These are phyloP conservation scores for Tricholauxania praeusta DNA, from an alignment of 2,888 invertebrate species.

Conservation along the genomic window DNA sequence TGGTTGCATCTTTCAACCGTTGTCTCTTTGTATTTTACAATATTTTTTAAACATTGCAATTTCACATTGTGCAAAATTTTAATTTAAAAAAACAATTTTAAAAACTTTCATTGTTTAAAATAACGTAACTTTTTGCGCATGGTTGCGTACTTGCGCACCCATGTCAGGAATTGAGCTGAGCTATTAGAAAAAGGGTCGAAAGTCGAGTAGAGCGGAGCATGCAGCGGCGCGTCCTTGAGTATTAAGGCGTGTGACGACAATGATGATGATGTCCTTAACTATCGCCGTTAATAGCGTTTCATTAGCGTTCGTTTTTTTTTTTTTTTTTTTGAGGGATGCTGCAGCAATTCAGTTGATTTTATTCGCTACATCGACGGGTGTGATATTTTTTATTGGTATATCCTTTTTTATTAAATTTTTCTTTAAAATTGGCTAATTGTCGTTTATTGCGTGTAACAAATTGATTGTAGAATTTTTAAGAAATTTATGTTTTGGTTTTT, in stretches of 20 bases:
- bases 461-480: slow-evolving; percentile 15
- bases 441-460: slow-evolving; percentile 48
- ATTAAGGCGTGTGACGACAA: slow-evolving; percentile 24
- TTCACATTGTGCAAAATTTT: slow-evolving; percentile 39
- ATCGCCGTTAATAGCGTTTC: slow-evolving; percentile 36
- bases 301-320: slow-evolving; percentile 3
- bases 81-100: slow-evolving; percentile 34
- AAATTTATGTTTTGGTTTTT: background rate
- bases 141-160: slow-evolving; percentile 38
- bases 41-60: slow-evolving; percentile 1
- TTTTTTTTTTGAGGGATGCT: background rate
- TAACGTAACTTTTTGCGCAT: slow-evolving; percentile 41
- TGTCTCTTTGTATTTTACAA: background rate
- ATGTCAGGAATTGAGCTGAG: slow-evolving; percentile 21
- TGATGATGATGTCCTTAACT: slow-evolving; percentile 26
- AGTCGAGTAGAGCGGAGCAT: background rate
- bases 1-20: slow-evolving; percentile 14
- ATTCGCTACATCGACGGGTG: slow-evolving; percentile 11
- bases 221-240: slow-evolving; percentile 18
- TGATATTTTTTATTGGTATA: slow-evolving; percentile 28
- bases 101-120: slow-evolving; percentile 10
- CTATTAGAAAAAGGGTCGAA: slow-evolving; percentile 14
- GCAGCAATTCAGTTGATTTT: slow-evolving; percentile 16
- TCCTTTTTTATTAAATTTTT: slow-evolving; percentile 6
- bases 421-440: slow-evolving; percentile 43